Evolutionary conservation across 2,888 invertebrate genomes (phyloP).

Genomic region (Sinohyriopsis cumingii): DNA sequence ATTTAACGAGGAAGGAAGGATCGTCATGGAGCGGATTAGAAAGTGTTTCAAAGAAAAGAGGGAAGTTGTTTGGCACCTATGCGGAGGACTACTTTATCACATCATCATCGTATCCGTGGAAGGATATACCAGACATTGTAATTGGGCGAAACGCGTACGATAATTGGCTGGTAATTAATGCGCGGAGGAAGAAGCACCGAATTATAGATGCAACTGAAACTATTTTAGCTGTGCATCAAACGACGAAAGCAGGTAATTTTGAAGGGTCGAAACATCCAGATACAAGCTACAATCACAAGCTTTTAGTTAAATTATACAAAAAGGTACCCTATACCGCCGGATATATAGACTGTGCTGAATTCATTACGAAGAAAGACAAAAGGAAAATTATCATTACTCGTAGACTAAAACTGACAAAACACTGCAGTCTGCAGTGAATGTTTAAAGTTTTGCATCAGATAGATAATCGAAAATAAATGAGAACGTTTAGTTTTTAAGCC

Average conservation of each 20-base stretch:
- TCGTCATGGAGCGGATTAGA: constrained; percentile 1
- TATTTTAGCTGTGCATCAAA: constrained; percentile 37
- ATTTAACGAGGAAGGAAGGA: constrained; percentile 13
- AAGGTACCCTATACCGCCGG: constrained; percentile 17
- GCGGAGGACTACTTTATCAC: constrained; percentile 43
- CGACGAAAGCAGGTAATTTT: constrained; percentile 24
- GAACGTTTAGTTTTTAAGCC: no score
- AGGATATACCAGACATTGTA: constrained; percentile 34
- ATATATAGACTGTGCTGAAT: constrained; percentile 10
- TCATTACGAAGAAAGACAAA: no score
- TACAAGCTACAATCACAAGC: constrained; percentile 12
- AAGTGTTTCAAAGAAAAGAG: constrained; percentile 10
- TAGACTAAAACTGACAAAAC: no score
- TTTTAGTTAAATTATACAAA: constrained; percentile 13
- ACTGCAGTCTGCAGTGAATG: no score
- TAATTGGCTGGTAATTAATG: constrained; percentile 36
- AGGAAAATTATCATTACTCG: no score
- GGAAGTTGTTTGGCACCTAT: constrained; percentile 16
- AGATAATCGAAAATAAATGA: neutral
- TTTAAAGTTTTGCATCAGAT: no score
- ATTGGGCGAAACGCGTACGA: constrained; percentile 39
- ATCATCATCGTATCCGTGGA: constrained; percentile 34
- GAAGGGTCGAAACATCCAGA: constrained; percentile 15
- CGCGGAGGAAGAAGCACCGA: constrained; percentile 13
- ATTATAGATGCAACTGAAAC: constrained; percentile 35